phyloP scores from a whole-genome alignment of 1,140 invertebrate species.

The Aphis gossypii region DNA sequence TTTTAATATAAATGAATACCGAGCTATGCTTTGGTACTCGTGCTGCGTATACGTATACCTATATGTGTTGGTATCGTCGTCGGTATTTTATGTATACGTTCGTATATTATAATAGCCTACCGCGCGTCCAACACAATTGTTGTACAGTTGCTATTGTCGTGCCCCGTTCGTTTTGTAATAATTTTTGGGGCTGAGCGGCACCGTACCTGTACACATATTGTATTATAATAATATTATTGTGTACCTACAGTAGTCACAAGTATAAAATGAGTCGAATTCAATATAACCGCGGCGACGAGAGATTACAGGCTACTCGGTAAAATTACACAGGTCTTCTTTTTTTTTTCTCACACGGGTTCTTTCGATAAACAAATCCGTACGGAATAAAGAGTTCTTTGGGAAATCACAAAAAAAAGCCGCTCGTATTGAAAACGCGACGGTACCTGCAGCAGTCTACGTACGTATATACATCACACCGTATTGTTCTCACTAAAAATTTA shows the following conservation, averaged over 20 bases:
- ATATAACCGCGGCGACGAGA: background rate
- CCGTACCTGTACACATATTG: background rate
- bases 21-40: background rate
- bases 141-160: conserved; percentile 7
- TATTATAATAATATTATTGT: background rate
- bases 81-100: background rate
- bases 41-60: no score
- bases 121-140: background rate
- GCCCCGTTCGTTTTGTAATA: background rate
- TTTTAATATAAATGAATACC: background rate
- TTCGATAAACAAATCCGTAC: background rate
- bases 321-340: background rate
- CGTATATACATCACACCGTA: background rate
- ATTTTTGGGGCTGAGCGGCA: background rate
- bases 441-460: background rate
- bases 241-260: background rate
- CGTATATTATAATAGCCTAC: background rate
- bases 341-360: background rate
- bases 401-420: background rate
- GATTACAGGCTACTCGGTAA: conserved; percentile 1
- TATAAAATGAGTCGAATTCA: background rate
- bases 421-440: background rate
- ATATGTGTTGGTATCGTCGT: background rate
- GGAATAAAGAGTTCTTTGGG: background rate
- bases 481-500: background rate